phyloP scores from a whole-genome alignment of 1,140 invertebrate species.

The Polypedilum pembai region DNA sequence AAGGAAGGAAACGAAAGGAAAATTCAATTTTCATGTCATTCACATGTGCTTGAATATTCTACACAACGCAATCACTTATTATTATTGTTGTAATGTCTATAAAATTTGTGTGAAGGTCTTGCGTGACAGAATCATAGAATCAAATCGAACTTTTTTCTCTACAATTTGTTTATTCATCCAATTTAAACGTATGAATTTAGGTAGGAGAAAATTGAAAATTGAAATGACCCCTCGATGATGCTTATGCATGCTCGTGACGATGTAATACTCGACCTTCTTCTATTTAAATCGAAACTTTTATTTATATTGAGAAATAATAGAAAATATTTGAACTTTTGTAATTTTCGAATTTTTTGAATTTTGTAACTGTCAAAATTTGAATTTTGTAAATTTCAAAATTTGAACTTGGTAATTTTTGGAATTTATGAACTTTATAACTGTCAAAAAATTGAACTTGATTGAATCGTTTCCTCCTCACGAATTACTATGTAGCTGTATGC shows the following conservation, averaged over 20 bases:
- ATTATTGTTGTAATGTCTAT: background rate
- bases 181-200: background rate
- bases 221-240: background rate
- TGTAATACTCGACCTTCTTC: background rate
- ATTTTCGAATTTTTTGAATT: too few relatives aligned
- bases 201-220: background rate
- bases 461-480: too few relatives aligned
- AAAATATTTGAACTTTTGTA: too few relatives aligned
- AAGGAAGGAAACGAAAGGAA: background rate
- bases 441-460: too few relatives aligned
- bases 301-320: too few relatives aligned
- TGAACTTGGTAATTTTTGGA: too few relatives aligned
- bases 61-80: too few relatives aligned
- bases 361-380: too few relatives aligned
- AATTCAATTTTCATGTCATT: background rate
- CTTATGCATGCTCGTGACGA: background rate
- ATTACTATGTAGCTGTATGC: too few relatives aligned
- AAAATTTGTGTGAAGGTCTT: conserved; percentile 12
- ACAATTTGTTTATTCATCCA: conserved; percentile 25
- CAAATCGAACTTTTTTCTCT: conserved; percentile 17
- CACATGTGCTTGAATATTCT: too few relatives aligned
- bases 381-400: too few relatives aligned
- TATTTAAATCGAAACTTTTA: background rate
- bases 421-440: too few relatives aligned
- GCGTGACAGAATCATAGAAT: background rate